Percentiles rank a stretch among this genome's conserved stretches.
Conservation (phyloP, 1,140 invertebrate genomes). For the Gryon sp. region DNA sequence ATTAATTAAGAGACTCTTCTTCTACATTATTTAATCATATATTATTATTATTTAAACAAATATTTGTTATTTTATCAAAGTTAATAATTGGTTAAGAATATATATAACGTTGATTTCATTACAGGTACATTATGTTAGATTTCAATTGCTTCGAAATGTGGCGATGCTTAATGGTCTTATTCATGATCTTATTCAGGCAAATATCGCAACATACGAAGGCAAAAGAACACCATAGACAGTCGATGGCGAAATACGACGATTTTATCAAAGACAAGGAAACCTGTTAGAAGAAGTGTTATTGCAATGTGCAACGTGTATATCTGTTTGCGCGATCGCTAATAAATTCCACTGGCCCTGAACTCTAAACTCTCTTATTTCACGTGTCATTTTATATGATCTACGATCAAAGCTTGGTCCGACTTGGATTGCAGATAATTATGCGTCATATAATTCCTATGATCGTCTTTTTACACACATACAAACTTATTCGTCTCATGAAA, state of each 20-base stretch:
- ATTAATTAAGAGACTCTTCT: no score
- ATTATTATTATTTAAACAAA: no score
- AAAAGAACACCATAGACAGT: slow-evolving; percentile 60
- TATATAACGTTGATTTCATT: slow-evolving; percentile 33
- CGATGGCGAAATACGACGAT: slow-evolving; percentile 67
- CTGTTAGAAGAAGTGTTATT: slow-evolving; percentile 74
- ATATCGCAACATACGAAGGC: slow-evolving; percentile 26
- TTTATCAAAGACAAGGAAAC: slow-evolving; percentile 71
- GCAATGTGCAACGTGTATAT: slow-evolving; percentile 68
- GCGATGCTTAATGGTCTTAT: slow-evolving; percentile 50
- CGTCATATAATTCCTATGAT: no score
- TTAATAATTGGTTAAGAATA: slow-evolving; percentile 33
- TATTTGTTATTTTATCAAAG: no score
- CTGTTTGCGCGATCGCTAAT: slow-evolving; percentile 71
- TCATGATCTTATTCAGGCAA: slow-evolving; percentile 37
- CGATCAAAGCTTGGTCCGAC: slow-evolving; percentile 42
- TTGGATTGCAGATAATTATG: slow-evolving; percentile 44
- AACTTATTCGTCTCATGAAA: no score
- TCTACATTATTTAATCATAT: no score
- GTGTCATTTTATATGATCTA: slow-evolving; percentile 52
- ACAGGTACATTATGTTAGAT: slow-evolving; percentile 34
- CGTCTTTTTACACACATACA: slow-evolving; percentile 6
- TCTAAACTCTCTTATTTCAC: slow-evolving; percentile 67
- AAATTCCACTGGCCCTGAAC: slow-evolving; percentile 67
- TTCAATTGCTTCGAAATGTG: slow-evolving; percentile 45